phyloP scores from a whole-genome alignment of 1,140 invertebrate genomes.

The Pogonus chalceus region DNA sequence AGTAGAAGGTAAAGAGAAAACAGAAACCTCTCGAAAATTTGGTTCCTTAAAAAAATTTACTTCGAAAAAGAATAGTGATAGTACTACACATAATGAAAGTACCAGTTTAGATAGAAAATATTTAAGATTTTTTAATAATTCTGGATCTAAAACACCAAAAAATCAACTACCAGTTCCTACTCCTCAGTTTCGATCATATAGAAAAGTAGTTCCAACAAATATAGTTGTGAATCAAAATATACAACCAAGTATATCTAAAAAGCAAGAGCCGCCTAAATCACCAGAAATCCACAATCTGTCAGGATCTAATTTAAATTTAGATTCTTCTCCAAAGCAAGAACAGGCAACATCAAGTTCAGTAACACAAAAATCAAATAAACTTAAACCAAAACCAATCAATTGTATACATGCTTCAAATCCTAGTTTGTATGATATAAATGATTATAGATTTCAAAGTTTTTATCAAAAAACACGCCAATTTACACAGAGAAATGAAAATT shows the following conservation, averaged over 20 bases:
- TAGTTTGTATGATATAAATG: slow-evolving; percentile 46
- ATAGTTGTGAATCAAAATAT: slow-evolving; percentile 29
- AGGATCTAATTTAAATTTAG: slow-evolving; percentile 26
- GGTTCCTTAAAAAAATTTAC: slow-evolving; percentile 58
- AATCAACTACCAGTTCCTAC: slow-evolving; percentile 60
- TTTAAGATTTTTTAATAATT: slow-evolving; percentile 45
- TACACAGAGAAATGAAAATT: slow-evolving; percentile 24
- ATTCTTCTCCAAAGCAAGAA: slow-evolving; percentile 14
- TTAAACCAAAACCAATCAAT: slow-evolving; percentile 40
- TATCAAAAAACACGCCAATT: slow-evolving; percentile 17
- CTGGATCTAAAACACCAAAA: slow-evolving; percentile 33
- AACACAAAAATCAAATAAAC: slow-evolving; percentile 10
- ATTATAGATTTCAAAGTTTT: slow-evolving; percentile 21
- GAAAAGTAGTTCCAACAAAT: slow-evolving; percentile 43
- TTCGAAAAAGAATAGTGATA: slow-evolving; percentile 37
- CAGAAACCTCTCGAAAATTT: slow-evolving; percentile 39
- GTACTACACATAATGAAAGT: slow-evolving; percentile 28
- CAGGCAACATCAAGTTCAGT: slow-evolving; percentile 4
- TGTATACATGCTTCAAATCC: slow-evolving; percentile 57
- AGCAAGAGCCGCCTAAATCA: slow-evolving; percentile 18
- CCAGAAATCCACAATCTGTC: not conserved
- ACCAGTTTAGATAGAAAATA: slow-evolving; percentile 67
- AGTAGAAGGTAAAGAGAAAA: slow-evolving; percentile 22
- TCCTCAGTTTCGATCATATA: slow-evolving; percentile 64
- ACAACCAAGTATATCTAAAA: slow-evolving; percentile 28